phyloP scores from a whole-genome alignment of 2,113 vertebrate species.

The Aegypius monachus region DNA sequence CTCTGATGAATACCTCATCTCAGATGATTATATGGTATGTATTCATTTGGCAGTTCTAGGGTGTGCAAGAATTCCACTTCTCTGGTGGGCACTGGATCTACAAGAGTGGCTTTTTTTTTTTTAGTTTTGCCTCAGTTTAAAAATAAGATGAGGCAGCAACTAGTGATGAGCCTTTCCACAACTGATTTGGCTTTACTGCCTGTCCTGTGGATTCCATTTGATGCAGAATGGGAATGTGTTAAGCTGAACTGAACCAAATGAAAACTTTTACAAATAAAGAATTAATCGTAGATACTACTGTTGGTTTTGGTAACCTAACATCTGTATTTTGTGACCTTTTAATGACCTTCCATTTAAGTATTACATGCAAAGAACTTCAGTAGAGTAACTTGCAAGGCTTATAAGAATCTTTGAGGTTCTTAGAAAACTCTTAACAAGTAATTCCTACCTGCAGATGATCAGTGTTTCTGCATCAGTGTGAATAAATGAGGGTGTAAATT shows the following conservation, averaged over 20 bases:
- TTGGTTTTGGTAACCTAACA: neutral
- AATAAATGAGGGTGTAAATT: neutral
- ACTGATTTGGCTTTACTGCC: neutral
- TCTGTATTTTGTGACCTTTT: neutral
- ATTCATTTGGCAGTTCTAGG: neutral
- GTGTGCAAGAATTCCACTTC: neutral
- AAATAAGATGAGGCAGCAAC: neutral
- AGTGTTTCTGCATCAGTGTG: neutral
- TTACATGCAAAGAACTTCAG: neutral
- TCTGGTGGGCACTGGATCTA: neutral
- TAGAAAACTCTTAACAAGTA: neutral
- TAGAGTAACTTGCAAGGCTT: neutral
- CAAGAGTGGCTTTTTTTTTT: neutral
- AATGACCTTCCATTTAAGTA: neutral
- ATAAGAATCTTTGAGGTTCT: neutral
- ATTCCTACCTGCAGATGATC: neutral
- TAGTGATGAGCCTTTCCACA: neutral
- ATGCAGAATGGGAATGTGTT: neutral
- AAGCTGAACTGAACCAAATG: neutral
- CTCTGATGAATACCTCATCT: conserved; percentile 85
- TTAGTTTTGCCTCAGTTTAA: neutral
- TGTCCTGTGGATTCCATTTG: neutral
- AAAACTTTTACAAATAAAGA: neutral
- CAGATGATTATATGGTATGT: conserved; percentile 89
- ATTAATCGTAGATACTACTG: neutral